Evolutionary conservation across 2,888 invertebrate species (phyloP).

Genomic region (Diaperis boleti): DNA sequence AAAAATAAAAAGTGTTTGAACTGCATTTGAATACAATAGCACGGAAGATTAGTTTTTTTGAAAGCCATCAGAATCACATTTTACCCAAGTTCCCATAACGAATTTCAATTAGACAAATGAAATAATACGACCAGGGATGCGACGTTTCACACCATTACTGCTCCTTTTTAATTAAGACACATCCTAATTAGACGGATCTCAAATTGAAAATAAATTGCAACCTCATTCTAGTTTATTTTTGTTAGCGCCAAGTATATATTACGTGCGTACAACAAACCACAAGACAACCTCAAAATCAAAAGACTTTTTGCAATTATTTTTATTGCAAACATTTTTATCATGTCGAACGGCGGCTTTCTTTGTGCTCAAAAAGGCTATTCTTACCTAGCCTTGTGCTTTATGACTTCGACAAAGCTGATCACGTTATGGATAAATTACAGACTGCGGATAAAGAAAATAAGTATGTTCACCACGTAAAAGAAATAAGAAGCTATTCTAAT

Average conservation of each 20-base stretch:
- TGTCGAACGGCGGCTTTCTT: slow-evolving; percentile 1
- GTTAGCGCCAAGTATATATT: background rate
- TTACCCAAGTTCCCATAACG: slow-evolving; percentile 17
- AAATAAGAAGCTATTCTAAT: background rate
- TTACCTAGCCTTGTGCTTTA: slow-evolving; percentile 15
- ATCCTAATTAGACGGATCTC: slow-evolving; percentile 4
- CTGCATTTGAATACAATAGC: slow-evolving; percentile 26
- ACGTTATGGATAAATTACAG: slow-evolving; percentile 7
- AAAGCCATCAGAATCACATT: slow-evolving; percentile 15
- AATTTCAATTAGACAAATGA: slow-evolving; percentile 22
- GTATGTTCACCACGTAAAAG: background rate
- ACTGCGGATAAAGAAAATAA: slow-evolving; percentile 24
- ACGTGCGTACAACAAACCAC: slow-evolving; percentile 4
- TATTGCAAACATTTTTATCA: background rate
- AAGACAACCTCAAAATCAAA: slow-evolving; percentile 19
- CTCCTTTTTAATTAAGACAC: slow-evolving; percentile 11
- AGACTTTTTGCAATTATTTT: slow-evolving; percentile 9
- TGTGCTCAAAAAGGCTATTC: slow-evolving; percentile 9
- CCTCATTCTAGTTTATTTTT: slow-evolving; percentile 19
- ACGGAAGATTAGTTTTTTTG: slow-evolving; percentile 11
- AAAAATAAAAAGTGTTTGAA: background rate
- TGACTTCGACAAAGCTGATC: slow-evolving; percentile 13
- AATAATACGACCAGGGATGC: slow-evolving; percentile 1
- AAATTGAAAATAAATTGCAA: slow-evolving; percentile 18
- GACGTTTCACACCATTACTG: slow-evolving; percentile 9